A percentile compares a stretch with the other conserved stretches of the same genome.
These are phyloP conservation scores for Stegana nigrithorax DNA, from an alignment of 2,888 invertebrate genomes.

Conservation along the genomic window DNA sequence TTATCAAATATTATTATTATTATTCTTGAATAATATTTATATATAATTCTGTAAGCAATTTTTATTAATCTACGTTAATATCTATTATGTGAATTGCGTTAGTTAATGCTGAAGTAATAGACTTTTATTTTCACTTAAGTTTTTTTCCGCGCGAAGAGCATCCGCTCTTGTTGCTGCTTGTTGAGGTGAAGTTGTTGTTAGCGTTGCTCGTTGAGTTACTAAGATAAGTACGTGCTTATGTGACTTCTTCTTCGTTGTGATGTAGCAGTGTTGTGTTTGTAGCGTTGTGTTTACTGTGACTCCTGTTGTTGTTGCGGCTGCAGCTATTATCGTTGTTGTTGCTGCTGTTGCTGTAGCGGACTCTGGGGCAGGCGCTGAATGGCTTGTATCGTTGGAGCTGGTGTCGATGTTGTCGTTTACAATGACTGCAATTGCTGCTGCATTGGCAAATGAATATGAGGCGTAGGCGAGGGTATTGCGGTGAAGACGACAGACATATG, in stretches of 20 bases:
- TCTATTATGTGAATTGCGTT: too few species aligned
- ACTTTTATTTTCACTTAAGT: too few species aligned
- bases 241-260: slow-evolving; percentile 21
- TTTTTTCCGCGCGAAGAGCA: too few species aligned
- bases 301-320: slow-evolving; percentile 2
- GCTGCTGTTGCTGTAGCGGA: slow-evolving; percentile 33
- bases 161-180: slow-evolving; percentile 33
- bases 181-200: slow-evolving; percentile 34
- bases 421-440: slow-evolving; percentile 37
- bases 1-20: too few species aligned
- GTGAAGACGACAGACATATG: slow-evolving; percentile 66
- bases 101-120: too few species aligned
- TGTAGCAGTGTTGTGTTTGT: slow-evolving; percentile 29
- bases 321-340: slow-evolving; percentile 28
- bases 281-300: background rate
- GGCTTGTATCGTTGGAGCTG: slow-evolving; percentile 12
- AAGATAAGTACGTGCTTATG: slow-evolving; percentile 38
- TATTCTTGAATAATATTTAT: too few species aligned
- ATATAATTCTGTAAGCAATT: too few species aligned
- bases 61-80: too few species aligned
- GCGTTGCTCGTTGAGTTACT: slow-evolving; percentile 23
- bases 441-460: slow-evolving; percentile 64
- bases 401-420: slow-evolving; percentile 7
- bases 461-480: slow-evolving; percentile 66
- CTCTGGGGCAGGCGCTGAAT: slow-evolving; percentile 42